Percentiles rank a stretch among this genome's conserved stretches.
phyloP scores from a whole-genome alignment of 2,797 vertebrate genomes.

The Trachops cirrhosus region DNA sequence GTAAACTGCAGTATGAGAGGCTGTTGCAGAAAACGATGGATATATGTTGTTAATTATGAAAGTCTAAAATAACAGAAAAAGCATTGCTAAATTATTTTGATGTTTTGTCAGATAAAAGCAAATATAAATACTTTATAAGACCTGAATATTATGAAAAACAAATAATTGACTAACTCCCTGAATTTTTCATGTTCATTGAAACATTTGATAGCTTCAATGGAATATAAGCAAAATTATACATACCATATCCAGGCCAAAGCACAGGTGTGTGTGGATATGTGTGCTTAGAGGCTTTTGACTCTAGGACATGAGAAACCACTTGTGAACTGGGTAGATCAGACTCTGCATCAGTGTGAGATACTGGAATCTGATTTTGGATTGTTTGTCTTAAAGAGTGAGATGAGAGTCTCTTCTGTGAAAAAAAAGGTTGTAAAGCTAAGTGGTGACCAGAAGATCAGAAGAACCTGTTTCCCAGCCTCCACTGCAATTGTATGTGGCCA shows the following conservation, averaged over 20 bases:
- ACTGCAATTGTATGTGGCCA: background rate
- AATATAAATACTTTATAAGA: background rate
- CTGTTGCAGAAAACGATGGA: background rate
- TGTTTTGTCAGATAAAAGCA: background rate
- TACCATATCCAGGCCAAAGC: background rate
- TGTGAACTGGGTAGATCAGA: background rate
- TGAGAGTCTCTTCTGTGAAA: background rate
- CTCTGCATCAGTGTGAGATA: background rate
- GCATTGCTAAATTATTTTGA: background rate
- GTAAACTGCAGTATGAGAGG: background rate
- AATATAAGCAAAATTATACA: background rate
- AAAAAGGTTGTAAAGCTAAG: background rate
- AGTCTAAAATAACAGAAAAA: background rate
- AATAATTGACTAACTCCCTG: background rate
- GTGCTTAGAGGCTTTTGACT: background rate
- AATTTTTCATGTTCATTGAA: background rate
- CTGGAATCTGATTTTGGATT: background rate
- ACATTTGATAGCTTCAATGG: background rate
- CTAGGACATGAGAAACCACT: background rate
- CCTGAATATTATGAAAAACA: background rate
- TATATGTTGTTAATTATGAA: background rate
- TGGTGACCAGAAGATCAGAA: background rate
- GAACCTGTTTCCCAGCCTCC: background rate
- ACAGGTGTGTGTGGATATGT: background rate
- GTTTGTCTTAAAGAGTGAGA: background rate